Base-by-base conservation (phyloP, 2,888 invertebrate genomes). In the Epirrhoe tristata region DNA sequence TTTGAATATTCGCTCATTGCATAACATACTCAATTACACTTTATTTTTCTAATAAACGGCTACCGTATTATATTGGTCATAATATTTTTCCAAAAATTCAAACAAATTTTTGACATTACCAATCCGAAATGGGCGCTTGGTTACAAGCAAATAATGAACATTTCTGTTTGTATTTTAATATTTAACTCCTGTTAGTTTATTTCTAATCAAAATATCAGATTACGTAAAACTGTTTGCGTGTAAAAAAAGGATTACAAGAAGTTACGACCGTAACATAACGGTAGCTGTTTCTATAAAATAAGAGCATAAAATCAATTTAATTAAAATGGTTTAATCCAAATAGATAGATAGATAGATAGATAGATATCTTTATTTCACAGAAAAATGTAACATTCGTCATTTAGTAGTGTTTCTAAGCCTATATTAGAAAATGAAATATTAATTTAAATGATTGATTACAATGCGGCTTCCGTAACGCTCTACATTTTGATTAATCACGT, bases 391-490 rank as follows among this genome's bases (percentile, higher is more conserved):
- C n/a, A n/a, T n/a, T n/a, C n/a, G n/a, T n/a, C n/a, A n/a, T n/a
- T n/a, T n/a, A n/a, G n/a, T n/a, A n/a, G n/a, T n/a, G n/a, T n/a
- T n/a, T n/a, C n/a, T n/a, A n/a, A n/a, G n/a, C n/a, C n/a, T n/a
- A n/a, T n/a, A n/a, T n/a, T n/a, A n/a, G n/a, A n/a, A n/a, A n/a
- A 52, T 66, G 63, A 62, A 58, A 55, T 66, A 58, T 51, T 66
- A 66, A 61, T 64, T 60, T 43, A 34, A 34, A 61, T 71, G 68
- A 70, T 72, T 69, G 71, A 74, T 77, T 67, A 73, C 61, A 63
- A 31, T 48, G 34, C 52, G 39, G 88, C 90, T 90, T 85, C 90
- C 84, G 89, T 85, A 81, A 79, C 85, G 89, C 87, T 88, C 90
- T 74, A 88, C 71, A 79, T 87, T 77, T 72, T 88, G 89, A 90